Conservation (phyloP, 2,888 invertebrate species). For the Caenorhabditis virilis region DNA sequence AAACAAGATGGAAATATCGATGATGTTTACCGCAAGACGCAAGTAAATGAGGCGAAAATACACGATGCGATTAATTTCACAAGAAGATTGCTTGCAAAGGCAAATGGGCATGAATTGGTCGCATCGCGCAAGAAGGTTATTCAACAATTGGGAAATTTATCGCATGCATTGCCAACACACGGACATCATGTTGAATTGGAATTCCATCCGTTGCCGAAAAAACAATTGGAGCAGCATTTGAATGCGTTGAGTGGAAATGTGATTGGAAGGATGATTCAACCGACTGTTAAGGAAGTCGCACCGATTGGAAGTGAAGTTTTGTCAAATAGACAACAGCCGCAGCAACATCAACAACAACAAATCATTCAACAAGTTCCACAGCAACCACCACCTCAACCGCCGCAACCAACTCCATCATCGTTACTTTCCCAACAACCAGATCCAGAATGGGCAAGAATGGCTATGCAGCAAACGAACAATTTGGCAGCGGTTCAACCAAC, state of each 20-base stretch:
- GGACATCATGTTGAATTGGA: conserved; percentile 55
- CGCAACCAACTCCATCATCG: neutral
- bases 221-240: conserved; percentile 40
- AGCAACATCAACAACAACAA: neutral
- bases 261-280: conserved; percentile 27
- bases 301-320: conserved; percentile 1
- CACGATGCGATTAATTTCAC: conserved; percentile 61
- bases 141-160: conserved; percentile 56
- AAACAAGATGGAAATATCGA: conserved; percentile 54
- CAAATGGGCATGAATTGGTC: conserved; percentile 56
- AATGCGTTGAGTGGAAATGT: conserved; percentile 30
- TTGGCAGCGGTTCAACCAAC: conserved; percentile 6
- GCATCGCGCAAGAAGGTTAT: conserved; percentile 58
- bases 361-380: too few relatives aligned
- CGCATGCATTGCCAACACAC: conserved; percentile 58
- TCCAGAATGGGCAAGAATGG: conserved; percentile 7
- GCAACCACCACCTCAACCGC: neutral
- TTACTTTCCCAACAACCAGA: conserved; percentile 1
- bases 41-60: conserved; percentile 49
- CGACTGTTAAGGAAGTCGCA: conserved; percentile 25
- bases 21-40: conserved; percentile 57
- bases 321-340: neutral
- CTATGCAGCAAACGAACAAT: neutral
- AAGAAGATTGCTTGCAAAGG: conserved; percentile 51
- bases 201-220: conserved; percentile 41